Conservation (phyloP, 2,113 vertebrate genomes). For the Syngnathoides biaculeatus region DNA sequence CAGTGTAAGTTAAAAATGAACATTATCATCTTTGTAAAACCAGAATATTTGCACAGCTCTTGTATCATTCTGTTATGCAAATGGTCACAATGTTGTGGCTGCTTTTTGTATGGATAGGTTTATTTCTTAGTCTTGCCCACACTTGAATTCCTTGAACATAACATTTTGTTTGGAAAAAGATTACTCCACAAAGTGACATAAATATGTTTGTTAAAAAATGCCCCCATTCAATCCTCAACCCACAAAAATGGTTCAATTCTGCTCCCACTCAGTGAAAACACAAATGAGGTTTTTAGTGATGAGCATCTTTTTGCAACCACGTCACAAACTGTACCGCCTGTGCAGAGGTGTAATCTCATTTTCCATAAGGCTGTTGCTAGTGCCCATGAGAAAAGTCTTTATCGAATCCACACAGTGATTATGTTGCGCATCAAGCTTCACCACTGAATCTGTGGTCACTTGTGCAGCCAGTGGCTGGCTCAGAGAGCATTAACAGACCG, state of each 20-base stretch:
- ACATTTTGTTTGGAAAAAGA: slow-evolving; percentile 20
- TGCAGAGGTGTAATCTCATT: slow-evolving; percentile 66
- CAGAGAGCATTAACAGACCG: slow-evolving; percentile 37
- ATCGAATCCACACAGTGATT: slow-evolving; percentile 69
- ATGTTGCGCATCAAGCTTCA: slow-evolving; percentile 44
- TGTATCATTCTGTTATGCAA: background rate
- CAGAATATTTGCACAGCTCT: background rate
- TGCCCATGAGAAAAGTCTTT: slow-evolving; percentile 62
- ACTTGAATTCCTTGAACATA: slow-evolving; percentile 17
- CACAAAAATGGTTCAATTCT: slow-evolving; percentile 5
- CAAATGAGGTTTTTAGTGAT: slow-evolving; percentile 26
- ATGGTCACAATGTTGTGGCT: background rate
- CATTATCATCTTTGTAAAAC: no score
- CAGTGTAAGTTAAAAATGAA: no score
- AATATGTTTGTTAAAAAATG: background rate
- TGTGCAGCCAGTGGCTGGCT: slow-evolving; percentile 41
- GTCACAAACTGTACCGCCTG: slow-evolving; percentile 38
- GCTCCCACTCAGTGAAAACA: background rate
- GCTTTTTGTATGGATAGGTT: background rate
- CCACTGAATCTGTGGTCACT: slow-evolving; percentile 52
- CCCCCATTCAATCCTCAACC: background rate
- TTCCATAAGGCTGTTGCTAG: slow-evolving; percentile 59
- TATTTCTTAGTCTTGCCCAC: background rate
- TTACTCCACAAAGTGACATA: slow-evolving; percentile 20
- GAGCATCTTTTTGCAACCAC: slow-evolving; percentile 19